These are phyloP conservation scores for Chloroceryle amazona DNA, from an alignment of 2,797 vertebrate species.

Conservation along the genomic window DNA sequence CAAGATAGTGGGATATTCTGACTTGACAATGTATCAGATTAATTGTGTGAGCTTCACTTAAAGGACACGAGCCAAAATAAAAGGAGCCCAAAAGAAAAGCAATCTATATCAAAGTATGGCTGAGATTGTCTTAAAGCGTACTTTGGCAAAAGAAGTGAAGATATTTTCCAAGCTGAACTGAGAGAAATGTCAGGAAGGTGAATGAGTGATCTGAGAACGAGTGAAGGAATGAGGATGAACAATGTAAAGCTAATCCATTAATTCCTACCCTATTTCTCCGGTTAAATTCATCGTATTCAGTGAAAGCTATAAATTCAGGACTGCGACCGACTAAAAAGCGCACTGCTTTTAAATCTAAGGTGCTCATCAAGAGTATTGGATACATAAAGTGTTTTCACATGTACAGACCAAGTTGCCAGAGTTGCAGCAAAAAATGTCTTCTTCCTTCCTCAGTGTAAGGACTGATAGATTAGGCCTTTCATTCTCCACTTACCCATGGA, in stretches of 20 bases:
- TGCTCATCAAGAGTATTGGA: conserved; percentile 13
- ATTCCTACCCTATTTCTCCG: neutral
- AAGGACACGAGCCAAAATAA: conserved; percentile 12
- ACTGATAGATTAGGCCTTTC: conserved; percentile 4
- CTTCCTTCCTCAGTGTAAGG: conserved; percentile 1
- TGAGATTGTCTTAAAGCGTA: conserved; percentile 5
- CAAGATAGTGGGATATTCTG: neutral
- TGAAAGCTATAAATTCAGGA: conserved; percentile 22
- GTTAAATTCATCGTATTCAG: neutral
- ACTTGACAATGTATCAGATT: neutral
- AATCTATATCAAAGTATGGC: neutral
- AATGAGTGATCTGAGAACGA: neutral
- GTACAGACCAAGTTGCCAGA: neutral
- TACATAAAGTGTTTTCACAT: neutral
- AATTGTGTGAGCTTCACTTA: neutral
- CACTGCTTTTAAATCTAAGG: conserved; percentile 13
- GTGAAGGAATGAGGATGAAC: neutral
- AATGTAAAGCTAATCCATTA: conserved; percentile 32
- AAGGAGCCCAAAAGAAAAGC: conserved; percentile 1
- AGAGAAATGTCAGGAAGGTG: neutral
- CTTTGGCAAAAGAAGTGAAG: conserved; percentile 25
- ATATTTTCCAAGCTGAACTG: conserved; percentile 8
- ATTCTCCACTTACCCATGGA: neutral
- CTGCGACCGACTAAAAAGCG: conserved; percentile 22
- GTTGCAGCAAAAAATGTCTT: neutral